These are phyloP conservation scores for Cataglyphis hispanica DNA, from an alignment of 1,140 invertebrate species.

Conservation along the genomic window DNA sequence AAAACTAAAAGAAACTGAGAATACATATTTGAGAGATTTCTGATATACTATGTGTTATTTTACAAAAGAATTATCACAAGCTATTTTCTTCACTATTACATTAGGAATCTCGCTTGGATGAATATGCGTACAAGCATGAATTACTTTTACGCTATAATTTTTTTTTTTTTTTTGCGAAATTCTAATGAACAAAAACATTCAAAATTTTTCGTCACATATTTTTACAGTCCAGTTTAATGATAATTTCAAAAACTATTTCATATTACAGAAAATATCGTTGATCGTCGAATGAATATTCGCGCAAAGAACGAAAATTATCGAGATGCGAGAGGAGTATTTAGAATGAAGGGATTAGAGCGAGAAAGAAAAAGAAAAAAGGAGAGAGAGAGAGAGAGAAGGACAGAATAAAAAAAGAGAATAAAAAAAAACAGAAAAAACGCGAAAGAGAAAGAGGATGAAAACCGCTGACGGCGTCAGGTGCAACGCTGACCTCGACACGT, in stretches of 20 bases:
- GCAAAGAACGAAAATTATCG: constrained; percentile 38
- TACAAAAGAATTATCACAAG: background rate
- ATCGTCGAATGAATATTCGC: background rate
- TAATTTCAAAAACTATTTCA: background rate
- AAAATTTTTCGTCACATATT: background rate
- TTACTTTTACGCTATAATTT: background rate
- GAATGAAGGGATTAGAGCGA: background rate
- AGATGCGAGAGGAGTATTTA: background rate
- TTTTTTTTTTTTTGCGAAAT: constrained; percentile 17
- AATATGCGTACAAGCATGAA: background rate
- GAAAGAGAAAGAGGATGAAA: constrained; percentile 74
- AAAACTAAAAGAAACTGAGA: background rate
- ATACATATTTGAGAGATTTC: background rate
- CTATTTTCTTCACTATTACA: background rate
- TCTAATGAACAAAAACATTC: background rate
- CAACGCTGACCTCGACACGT: constrained; percentile 78
- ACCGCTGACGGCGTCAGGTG: constrained; percentile 83
- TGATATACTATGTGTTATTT: background rate
- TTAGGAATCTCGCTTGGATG: background rate
- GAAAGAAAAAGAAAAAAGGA: constrained; percentile 29
- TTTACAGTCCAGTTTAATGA: constrained; percentile 23
- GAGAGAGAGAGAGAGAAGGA: constrained; percentile 38
- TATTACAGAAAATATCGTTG: constrained; percentile 24
- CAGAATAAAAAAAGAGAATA: constrained; percentile 77
- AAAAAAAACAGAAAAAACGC: constrained; percentile 71